Base-by-base conservation (phyloP, 2,797 vertebrate species). In the Sebastes matsubarae region DNA sequence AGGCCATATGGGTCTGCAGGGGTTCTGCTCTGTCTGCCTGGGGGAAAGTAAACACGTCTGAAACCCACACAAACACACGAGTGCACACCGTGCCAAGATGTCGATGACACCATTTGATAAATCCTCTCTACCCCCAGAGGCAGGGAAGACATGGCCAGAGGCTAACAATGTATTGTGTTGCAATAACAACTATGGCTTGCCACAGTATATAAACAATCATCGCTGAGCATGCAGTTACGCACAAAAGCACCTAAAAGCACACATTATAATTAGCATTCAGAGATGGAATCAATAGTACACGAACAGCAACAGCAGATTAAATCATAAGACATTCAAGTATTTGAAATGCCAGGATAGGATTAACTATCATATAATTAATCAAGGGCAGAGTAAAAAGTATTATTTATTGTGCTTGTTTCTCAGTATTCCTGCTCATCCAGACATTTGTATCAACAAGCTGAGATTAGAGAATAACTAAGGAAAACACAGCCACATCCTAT, bases 1-100 rank as follows among this genome's bases (percentile, higher is more conserved):
- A 72, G 85, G n/a, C 90, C 88, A 92, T 93, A 93, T 93, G 92
- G 79, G 86, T 86, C 88, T 91, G 86, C 88, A 85, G 79, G 89
- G 86, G 54, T 79, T 87, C 83, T 86, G 86, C 81, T 89, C 73
- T 77, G 83, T 92, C 84, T 87, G 87, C 89, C 87, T 72, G 68
- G 84, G 87, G 88, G 82, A 87, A 86, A 89, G 91, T 92, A 93
- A 92, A 93, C 88, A 93, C 85, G 82, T 90, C 89, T 92, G 85
- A 86, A 86, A 84, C 57, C 75, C 80, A 85, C 81, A 77, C 67
- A 85, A 82, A 85, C 81, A 79, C 81, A 75, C 38, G n/a, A 57
- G 75, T 73, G 82, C 79, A 86, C 84, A 86, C 66, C 0, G n/a
- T 70, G 73, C 66, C 84, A 83, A 76, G 74, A 85, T 80, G 72